phyloP scores from a whole-genome alignment of 2,888 invertebrate genomes.

The Ceratothoa steindachneri region DNA sequence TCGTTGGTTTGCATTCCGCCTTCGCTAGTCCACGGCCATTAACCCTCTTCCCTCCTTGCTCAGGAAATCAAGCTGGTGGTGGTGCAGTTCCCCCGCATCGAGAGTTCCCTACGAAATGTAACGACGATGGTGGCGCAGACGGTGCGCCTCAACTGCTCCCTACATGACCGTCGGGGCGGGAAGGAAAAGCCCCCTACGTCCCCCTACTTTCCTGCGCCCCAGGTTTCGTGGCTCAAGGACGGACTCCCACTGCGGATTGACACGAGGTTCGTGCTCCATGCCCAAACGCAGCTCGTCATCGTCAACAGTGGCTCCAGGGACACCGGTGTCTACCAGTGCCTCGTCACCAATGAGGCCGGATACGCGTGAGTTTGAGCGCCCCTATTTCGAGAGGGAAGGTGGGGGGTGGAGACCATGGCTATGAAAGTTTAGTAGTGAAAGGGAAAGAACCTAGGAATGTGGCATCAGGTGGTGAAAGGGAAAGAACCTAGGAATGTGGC shows the following conservation, averaged over 20 bases:
- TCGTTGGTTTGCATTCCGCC: too few relatives aligned
- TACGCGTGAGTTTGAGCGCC: slow-evolving; percentile 32
- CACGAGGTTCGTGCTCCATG: slow-evolving; percentile 23
- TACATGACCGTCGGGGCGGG: slow-evolving; percentile 8
- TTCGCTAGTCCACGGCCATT: too few relatives aligned
- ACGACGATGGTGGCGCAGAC: slow-evolving; percentile 35
- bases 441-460: too few relatives aligned
- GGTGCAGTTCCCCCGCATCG: slow-evolving; percentile 22
- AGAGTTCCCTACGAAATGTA: slow-evolving; percentile 26
- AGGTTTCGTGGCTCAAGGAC: slow-evolving; percentile 39
- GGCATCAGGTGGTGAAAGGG: too few relatives aligned
- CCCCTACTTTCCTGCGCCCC: slow-evolving; percentile 20
- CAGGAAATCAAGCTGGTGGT: slow-evolving; percentile 35
- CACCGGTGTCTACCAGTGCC: slow-evolving; percentile 43
- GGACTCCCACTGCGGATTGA: slow-evolving; percentile 25
- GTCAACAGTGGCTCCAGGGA: slow-evolving; percentile 36
- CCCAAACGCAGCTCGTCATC: slow-evolving; percentile 36
- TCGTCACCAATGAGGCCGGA: slow-evolving; percentile 38
- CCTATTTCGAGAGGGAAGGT: not conserved
- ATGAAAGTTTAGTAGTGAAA: not conserved
- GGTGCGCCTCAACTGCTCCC: slow-evolving; percentile 39
- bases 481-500: too few relatives aligned
- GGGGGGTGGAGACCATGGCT: too few relatives aligned
- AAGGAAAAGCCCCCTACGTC: not conserved
- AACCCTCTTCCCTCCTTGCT: not conserved